Evolutionary conservation across 1,140 invertebrate genomes (phyloP).

Genomic region (Babylonia areolata): DNA sequence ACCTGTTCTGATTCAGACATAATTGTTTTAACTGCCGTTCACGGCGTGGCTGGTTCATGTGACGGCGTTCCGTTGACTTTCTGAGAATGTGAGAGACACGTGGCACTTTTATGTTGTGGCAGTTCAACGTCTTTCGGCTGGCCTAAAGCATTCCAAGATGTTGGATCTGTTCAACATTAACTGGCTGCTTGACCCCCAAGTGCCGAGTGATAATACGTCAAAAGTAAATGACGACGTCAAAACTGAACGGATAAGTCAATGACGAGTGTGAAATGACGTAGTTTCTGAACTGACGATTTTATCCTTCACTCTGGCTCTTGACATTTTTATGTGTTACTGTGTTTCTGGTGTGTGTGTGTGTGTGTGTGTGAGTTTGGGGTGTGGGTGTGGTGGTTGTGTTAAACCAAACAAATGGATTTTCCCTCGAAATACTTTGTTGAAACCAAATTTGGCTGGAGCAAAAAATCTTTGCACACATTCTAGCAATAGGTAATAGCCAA

Average conservation of each 20-base stretch:
- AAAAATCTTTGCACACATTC: too few relatives aligned
- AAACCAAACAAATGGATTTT: too few relatives aligned
- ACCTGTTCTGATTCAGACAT: background rate
- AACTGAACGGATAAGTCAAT: background rate
- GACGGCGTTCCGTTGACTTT: background rate
- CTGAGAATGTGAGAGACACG: background rate
- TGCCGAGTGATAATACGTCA: background rate
- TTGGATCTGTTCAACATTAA: background rate
- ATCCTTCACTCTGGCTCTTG: too few relatives aligned
- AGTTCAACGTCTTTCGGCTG: background rate
- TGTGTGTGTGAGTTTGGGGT: background rate
- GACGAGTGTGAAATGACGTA: background rate
- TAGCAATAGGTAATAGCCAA: too few relatives aligned
- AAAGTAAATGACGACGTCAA: background rate
- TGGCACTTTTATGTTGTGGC: background rate
- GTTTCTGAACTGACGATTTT: background rate
- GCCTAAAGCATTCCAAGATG: slow-evolving; percentile 14
- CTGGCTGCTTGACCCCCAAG: slow-evolving; percentile 21
- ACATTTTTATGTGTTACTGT: background rate
- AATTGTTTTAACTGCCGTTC: background rate
- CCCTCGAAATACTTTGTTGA: too few relatives aligned
- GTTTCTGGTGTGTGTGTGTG: background rate
- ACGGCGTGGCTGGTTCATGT: background rate
- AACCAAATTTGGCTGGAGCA: too few relatives aligned
- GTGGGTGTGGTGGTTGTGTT: too few relatives aligned